phyloP scores from a whole-genome alignment of 2,113 vertebrate species.

The Tenebrosternarchus preto region DNA sequence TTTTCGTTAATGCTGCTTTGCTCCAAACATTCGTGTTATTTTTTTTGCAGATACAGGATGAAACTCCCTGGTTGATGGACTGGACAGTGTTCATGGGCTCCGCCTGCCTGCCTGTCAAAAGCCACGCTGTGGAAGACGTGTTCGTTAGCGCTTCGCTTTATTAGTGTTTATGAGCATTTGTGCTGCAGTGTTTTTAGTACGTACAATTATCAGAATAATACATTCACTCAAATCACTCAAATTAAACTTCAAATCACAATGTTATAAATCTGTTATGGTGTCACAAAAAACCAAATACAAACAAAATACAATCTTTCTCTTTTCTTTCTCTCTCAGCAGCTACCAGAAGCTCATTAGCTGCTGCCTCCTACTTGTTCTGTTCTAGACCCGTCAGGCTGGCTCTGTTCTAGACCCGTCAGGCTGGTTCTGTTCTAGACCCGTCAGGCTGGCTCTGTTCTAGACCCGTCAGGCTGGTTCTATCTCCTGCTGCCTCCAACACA shows the following conservation, averaged over 20 bases:
- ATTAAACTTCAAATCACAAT: background rate
- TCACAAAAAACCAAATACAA: conserved; percentile 1
- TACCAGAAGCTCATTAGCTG: conserved; percentile 14
- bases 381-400: no score
- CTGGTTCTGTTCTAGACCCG: no score
- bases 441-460: no score
- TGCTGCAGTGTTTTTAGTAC: background rate
- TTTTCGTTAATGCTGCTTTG: conserved; percentile 47
- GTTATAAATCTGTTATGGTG: background rate
- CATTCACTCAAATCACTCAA: no score
- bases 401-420: no score
- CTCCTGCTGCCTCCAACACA: no score
- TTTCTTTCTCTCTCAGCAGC: background rate
- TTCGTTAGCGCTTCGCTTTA: background rate
- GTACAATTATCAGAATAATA: conserved; percentile 15
- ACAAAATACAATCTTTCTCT: background rate
- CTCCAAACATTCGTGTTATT: conserved; percentile 26
- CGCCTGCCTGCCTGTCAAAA: background rate
- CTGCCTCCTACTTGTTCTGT: no score
- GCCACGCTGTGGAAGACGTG: conserved; percentile 29
- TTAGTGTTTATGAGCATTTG: conserved; percentile 1
- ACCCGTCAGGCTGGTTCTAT: no score
- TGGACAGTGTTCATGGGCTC: conserved; percentile 22
- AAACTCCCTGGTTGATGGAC: background rate
- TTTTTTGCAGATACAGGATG: conserved; percentile 23